These are phyloP conservation scores for Strongylocentrotus purpuratus DNA, from an alignment of 35 echinoderm and acorn worm species.

Conservation along the genomic window DNA sequence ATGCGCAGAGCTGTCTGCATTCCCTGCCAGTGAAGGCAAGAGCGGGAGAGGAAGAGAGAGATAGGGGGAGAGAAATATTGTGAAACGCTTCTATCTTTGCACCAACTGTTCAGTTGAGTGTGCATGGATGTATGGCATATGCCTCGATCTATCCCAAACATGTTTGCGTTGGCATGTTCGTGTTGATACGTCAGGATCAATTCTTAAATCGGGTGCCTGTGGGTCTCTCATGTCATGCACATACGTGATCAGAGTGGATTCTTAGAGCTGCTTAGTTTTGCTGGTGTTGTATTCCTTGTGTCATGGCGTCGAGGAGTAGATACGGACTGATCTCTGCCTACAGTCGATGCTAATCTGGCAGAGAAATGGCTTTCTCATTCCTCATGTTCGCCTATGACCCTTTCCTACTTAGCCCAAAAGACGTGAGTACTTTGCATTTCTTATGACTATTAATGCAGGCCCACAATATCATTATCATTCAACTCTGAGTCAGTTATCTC, in stretches of 20 bases:
- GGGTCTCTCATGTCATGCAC: conserved; percentile 15
- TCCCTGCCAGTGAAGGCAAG: neutral
- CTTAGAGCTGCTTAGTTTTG: neutral
- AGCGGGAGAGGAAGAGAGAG: neutral
- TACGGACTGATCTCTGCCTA: neutral
- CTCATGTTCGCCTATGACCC: conserved; percentile 47
- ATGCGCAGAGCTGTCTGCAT: neutral
- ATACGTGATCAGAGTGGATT: conserved; percentile 1
- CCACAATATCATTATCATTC: neutral
- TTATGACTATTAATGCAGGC: neutral
- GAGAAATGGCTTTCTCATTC: conserved; percentile 35
- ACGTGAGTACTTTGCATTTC: conserved; percentile 16
- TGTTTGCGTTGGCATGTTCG: conserved; percentile 37
- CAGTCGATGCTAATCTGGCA: neutral
- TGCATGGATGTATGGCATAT: neutral
- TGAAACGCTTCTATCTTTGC: neutral
- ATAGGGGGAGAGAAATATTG: neutral
- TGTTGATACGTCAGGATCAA: conserved; percentile 2
- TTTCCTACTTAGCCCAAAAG: conserved; percentile 38
- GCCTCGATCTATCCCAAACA: conserved; percentile 9
- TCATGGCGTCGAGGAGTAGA: neutral
- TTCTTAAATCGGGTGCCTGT: neutral
- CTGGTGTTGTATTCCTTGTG: neutral
- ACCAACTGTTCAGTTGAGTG: neutral
- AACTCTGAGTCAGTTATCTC: neutral